A percentile compares a stretch with the other conserved stretches of the same genome.
Conservation (phyloP, 2,113 vertebrate genomes). For the Sisor rabdophorus region DNA sequence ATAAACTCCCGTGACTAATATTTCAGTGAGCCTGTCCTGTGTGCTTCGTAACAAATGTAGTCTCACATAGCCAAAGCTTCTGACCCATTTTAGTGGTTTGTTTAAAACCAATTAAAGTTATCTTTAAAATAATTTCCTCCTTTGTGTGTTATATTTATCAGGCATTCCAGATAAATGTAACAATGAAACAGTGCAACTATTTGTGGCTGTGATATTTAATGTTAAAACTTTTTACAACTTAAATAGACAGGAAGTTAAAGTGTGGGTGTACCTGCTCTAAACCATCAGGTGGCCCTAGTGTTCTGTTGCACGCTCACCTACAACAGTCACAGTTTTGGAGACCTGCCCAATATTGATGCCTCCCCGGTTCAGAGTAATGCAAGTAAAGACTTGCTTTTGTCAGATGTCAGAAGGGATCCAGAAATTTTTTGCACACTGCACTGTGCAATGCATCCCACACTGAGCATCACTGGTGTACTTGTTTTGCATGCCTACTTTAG, state of each 20-base stretch:
- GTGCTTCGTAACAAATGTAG: no score
- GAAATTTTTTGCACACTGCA: constrained; percentile 44
- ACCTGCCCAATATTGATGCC: constrained; percentile 40
- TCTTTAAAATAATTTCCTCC: no score
- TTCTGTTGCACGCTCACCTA: constrained; percentile 35
- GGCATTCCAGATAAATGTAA: no score
- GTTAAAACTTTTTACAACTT: no score
- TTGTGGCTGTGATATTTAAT: no score
- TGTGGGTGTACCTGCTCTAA: neutral
- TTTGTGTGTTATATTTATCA: no score
- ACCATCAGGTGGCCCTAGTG: constrained; percentile 7
- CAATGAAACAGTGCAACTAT: no score
- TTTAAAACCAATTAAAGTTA: no score
- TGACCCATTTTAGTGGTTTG: no score
- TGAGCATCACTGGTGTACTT: constrained; percentile 46
- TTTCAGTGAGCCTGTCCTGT: no score
- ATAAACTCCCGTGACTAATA: no score
- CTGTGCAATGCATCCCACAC: constrained; percentile 52
- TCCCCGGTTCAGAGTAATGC: constrained; percentile 49
- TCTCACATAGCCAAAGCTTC: no score
- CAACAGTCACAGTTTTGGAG: constrained; percentile 53
- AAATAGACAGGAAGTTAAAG: neutral
- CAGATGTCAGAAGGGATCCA: constrained; percentile 51
- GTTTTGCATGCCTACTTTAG: constrained; percentile 32
- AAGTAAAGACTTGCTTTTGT: constrained; percentile 54